Evolutionary conservation across 1,140 invertebrate genomes (phyloP).

Genomic region (Harlomillsia oculata): DNA sequence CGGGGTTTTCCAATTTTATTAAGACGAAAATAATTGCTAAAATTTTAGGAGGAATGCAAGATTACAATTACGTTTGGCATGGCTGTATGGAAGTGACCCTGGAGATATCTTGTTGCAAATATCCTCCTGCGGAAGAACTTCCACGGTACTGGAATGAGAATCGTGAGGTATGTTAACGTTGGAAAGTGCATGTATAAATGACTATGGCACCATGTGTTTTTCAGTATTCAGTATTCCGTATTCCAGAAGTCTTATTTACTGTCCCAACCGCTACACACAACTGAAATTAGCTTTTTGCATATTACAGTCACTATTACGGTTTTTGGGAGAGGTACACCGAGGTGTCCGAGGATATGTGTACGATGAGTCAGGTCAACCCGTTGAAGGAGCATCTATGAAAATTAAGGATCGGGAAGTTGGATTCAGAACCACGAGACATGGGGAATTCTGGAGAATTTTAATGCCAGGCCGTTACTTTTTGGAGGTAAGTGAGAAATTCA

Average conservation of each 20-base stretch:
- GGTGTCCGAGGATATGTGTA: slow-evolving; percentile 73
- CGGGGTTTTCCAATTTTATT: neutral
- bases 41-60: slow-evolving; percentile 66
- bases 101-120: slow-evolving; percentile 95
- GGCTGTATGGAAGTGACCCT: slow-evolving; percentile 98
- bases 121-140: slow-evolving; percentile 71
- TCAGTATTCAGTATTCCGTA: slow-evolving; percentile 1
- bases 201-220: neutral
- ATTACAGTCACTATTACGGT: slow-evolving; percentile 67
- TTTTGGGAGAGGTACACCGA: slow-evolving; percentile 75
- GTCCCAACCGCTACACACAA: no score
- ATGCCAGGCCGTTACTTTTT: slow-evolving; percentile 72
- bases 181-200: no score
- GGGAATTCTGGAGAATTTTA: slow-evolving; percentile 86
- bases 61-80: slow-evolving; percentile 96
- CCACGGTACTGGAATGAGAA: slow-evolving; percentile 93
- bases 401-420: slow-evolving; percentile 76
- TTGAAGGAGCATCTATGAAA: slow-evolving; percentile 71
- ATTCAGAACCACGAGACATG: slow-evolving; percentile 78
- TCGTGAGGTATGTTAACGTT: slow-evolving; percentile 55
- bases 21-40: neutral
- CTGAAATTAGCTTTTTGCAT: no score
- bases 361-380: slow-evolving; percentile 67
- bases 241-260: neutral
- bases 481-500: slow-evolving; percentile 56